Conservation (phyloP, 2,113 vertebrate species). For the Serilophus lunatus region DNA sequence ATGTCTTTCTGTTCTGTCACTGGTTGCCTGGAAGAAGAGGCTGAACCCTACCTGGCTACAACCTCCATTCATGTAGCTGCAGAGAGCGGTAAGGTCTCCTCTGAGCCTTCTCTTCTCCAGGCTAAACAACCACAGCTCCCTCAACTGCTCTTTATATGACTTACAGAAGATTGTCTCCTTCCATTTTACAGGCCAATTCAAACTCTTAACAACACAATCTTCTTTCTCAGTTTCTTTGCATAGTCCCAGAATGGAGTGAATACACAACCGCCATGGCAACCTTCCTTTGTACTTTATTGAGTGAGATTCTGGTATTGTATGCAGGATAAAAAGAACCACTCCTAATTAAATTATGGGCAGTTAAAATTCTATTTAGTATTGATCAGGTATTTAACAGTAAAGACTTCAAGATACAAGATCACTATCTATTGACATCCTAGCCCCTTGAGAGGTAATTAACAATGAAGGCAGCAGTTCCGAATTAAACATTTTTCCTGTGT, state of each 20-base stretch:
- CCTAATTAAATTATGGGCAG: conserved; percentile 61
- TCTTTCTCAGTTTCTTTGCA: background rate
- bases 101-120: background rate
- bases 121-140: background rate
- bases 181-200: background rate
- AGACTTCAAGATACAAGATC: conserved; percentile 43
- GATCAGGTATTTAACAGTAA: conserved; percentile 59
- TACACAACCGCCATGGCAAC: background rate
- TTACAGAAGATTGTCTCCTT: background rate
- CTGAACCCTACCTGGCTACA: rapidly evolving
- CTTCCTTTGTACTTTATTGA: background rate
- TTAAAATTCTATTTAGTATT: conserved; percentile 66
- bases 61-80: background rate
- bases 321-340: conserved; percentile 36
- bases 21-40: background rate
- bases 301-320: conserved; percentile 20
- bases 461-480: background rate
- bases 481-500: conserved; percentile 42
- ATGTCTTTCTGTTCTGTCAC: background rate
- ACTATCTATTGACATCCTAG: conserved; percentile 52
- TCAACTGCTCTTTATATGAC: background rate
- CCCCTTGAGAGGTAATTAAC: conserved; percentile 63
- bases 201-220: background rate
- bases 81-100: rapidly evolving
- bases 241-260: background rate